Conservation (phyloP, 2,888 invertebrate genomes). For the Abscondita cerata region DNA sequence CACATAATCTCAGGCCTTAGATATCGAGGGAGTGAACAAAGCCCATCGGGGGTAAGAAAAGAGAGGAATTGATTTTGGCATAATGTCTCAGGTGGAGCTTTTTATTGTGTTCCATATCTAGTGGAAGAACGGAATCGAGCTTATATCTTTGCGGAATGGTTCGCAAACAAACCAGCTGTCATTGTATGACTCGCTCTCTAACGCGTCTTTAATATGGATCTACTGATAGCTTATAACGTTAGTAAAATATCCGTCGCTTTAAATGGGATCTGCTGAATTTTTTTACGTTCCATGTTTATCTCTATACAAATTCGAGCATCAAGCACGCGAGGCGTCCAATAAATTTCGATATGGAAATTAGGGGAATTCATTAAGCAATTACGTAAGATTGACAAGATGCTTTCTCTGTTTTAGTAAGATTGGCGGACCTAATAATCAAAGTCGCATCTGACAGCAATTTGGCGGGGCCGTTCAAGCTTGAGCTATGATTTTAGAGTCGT, state of each 20-base stretch:
- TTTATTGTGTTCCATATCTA: constrained; percentile 60
- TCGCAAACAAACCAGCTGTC: constrained; percentile 59
- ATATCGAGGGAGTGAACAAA: constrained; percentile 55
- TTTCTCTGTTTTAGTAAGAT: constrained; percentile 45
- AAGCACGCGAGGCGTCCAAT: too few species aligned
- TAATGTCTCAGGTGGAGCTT: constrained; percentile 61
- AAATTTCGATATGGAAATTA: constrained; percentile 48
- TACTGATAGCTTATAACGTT: constrained; percentile 42
- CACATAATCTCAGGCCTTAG: constrained; percentile 52
- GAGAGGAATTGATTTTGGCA: constrained; percentile 62
- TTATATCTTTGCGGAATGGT: constrained; percentile 55
- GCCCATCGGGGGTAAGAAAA: constrained; percentile 44
- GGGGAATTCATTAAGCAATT: constrained; percentile 49
- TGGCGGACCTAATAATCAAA: constrained; percentile 56
- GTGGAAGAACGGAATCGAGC: constrained; percentile 51
- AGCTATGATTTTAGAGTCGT: constrained; percentile 56
- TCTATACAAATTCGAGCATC: too few species aligned
- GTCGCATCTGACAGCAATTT: constrained; percentile 57
- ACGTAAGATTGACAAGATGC: constrained; percentile 52
- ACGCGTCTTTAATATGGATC: constrained; percentile 55
- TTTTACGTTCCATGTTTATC: neutral
- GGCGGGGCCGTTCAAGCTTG: constrained; percentile 46
- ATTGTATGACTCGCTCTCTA: constrained; percentile 53
- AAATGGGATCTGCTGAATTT: constrained; percentile 9
- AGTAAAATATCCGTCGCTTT: constrained; percentile 19